Conservation (phyloP, 2,888 invertebrate species). For the Rambutsinella grinnellia region DNA sequence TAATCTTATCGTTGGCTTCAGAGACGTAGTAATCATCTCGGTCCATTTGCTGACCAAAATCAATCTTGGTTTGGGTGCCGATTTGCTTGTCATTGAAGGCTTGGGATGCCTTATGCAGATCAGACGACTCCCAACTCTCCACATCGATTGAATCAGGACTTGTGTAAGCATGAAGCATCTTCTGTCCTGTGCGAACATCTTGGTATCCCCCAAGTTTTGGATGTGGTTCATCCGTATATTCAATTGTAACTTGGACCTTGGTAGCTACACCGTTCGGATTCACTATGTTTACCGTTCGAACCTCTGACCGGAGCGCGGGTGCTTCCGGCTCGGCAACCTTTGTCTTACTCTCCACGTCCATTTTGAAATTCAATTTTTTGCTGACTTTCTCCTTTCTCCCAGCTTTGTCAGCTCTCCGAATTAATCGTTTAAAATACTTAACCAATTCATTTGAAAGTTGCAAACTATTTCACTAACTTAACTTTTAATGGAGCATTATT, state of each 20-base stretch:
- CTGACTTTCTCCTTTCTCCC: too few species aligned
- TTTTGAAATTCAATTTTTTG: too few species aligned
- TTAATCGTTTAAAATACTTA: too few species aligned
- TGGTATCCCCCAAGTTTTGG: slow-evolving; percentile 87
- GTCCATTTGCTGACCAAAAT: slow-evolving; percentile 61
- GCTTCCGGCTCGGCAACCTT: too few species aligned
- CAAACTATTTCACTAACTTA: too few species aligned
- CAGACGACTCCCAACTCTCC: slow-evolving; percentile 24
- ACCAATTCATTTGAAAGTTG: too few species aligned
- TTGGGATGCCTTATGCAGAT: slow-evolving; percentile 45
- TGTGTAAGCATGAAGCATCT: slow-evolving; percentile 80
- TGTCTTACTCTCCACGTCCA: too few species aligned
- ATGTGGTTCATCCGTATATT: slow-evolving; percentile 76
- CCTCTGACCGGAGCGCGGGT: too few species aligned
- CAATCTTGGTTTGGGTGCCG: slow-evolving; percentile 48
- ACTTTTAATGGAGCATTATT: too few species aligned
- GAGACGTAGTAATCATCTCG: slow-evolving; percentile 55
- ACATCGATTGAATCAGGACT: slow-evolving; percentile 17
- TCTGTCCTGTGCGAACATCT: slow-evolving; percentile 77
- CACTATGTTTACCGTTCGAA: too few species aligned
- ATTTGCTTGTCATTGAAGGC: slow-evolving; percentile 43
- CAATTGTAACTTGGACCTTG: slow-evolving; percentile 74
- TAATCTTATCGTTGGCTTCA: slow-evolving; percentile 28
- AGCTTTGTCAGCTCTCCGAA: too few species aligned
- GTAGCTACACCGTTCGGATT: slow-evolving; percentile 68